Evolutionary conservation across 2,113 vertebrate genomes (phyloP).

Genomic region (Boulengeromyrus knoepffleri): DNA sequence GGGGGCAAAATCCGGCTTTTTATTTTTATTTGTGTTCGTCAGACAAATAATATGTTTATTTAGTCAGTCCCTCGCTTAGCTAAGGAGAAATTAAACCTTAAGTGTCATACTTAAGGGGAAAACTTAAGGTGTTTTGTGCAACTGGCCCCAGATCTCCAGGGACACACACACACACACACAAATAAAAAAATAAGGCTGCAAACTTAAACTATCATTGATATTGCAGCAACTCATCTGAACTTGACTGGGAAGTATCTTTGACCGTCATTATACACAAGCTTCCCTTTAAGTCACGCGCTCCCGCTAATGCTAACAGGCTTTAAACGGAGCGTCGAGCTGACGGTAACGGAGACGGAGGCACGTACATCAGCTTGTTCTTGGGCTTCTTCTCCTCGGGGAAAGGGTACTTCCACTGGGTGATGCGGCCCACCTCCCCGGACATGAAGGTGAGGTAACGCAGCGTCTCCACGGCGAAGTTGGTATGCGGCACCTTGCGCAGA

Average conservation of each 20-base stretch:
- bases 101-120: too few relatives aligned
- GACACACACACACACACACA: background rate
- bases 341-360: background rate
- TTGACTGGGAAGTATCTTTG: background rate
- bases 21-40: too few relatives aligned
- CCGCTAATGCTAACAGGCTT: background rate
- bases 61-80: too few relatives aligned
- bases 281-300: background rate
- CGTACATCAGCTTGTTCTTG: slow-evolving; percentile 92
- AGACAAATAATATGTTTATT: too few relatives aligned
- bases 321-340: background rate
- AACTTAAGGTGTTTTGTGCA: too few relatives aligned
- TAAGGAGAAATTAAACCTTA: too few relatives aligned
- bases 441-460: slow-evolving; percentile 94
- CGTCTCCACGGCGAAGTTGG: slow-evolving; percentile 89
- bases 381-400: slow-evolving; percentile 88
- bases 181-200: background rate
- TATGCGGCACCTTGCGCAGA: slow-evolving; percentile 82
- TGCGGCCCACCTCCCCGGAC: slow-evolving; percentile 91
- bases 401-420: slow-evolving; percentile 96
- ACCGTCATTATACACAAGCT: background rate
- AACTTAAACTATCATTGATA: background rate
- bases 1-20: too few relatives aligned
- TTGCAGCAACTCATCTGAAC: background rate
- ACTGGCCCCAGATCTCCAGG: background rate